Conservation (phyloP, 2,888 invertebrate genomes). For the Orchesellides sinensis region DNA sequence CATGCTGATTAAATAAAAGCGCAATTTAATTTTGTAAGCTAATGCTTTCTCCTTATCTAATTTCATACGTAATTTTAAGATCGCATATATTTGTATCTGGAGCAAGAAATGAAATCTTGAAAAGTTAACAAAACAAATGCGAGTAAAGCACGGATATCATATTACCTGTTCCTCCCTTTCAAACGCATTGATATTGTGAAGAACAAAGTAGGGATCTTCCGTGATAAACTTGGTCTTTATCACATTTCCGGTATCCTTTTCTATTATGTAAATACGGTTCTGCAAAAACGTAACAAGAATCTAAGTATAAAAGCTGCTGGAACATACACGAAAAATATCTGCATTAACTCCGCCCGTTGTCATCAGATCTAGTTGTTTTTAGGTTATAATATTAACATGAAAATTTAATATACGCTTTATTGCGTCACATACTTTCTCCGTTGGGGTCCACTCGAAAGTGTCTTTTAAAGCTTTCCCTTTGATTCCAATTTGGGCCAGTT, state of each 20-base stretch:
- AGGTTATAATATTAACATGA: too few relatives aligned
- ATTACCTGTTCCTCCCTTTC: conserved; percentile 78
- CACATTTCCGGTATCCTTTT: conserved; percentile 77
- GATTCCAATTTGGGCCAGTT: conserved; percentile 77
- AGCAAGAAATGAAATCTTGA: too few relatives aligned
- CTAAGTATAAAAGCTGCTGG: neutral
- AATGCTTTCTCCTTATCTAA: neutral
- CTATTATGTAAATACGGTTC: conserved; percentile 77
- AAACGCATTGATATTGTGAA: conserved; percentile 80
- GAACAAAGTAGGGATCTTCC: conserved; percentile 78
- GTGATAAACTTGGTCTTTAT: conserved; percentile 76
- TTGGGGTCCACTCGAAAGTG: conserved; percentile 77
- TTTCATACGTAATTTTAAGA: too few relatives aligned
- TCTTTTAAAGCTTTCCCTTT: conserved; percentile 77
- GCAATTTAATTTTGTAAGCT: conserved; percentile 38
- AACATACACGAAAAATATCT: neutral
- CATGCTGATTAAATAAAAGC: conserved; percentile 52
- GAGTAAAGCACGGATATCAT: neutral
- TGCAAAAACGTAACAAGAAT: conserved; percentile 66
- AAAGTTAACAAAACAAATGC: neutral
- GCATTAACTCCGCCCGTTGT: too few relatives aligned
- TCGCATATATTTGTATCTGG: too few relatives aligned
- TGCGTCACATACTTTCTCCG: conserved; percentile 77
- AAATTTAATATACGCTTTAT: too few relatives aligned
- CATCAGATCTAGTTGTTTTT: too few relatives aligned